Evolutionary conservation across 2,888 invertebrate genomes (phyloP), one percentile per base, ranked within the genome.

Genomic region (Erebia epiphron): DNA sequence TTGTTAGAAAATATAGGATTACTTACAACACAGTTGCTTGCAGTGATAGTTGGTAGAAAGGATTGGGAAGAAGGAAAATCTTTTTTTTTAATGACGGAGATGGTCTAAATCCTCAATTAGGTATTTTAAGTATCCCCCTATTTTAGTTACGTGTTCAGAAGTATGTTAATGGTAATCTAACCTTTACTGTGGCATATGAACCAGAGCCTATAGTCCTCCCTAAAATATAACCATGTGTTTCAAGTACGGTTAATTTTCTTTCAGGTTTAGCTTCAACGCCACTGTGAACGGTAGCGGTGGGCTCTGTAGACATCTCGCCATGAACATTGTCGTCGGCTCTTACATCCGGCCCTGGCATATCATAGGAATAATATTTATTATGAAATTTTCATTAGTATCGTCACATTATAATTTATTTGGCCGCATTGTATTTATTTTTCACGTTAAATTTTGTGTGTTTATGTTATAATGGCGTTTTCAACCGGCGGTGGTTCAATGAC

Each of bases 111-210:
- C 35, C 7, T 35, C 35, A 35, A 35, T 35, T 35, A 7, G 7
- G 35, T 35, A 26, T 26, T 3, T 3, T 26, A 35, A 7, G 35
- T 35, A 35, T 35, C 35, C 5, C 35, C 35, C 35, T 35, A 35
- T 35, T 35, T 35, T 35, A 35, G 35, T 35, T 35, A 10, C 10
- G 18, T 54, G n/a, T 50, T 50, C 5, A 21, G 10, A 11, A 56
- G 13, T 58, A 35, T 13, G 14, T 35, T n/a, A 3, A 1, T 56
- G 11, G 11, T 11, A 61, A 54, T 61, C 62, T 58, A 90, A 96
- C 96, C 94, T 96, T 96, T 11, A 97, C 97, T 66, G 96, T 96
- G 58, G 97, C 97, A 88, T 97, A 97, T 54, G 97, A 97, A 21
- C 97, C 97, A n/a, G 95, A 95, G 7, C 97, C 97, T 77, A 97